phyloP scores from a whole-genome alignment of 2,797 vertebrate genomes.

The Okamejei kenojei region DNA sequence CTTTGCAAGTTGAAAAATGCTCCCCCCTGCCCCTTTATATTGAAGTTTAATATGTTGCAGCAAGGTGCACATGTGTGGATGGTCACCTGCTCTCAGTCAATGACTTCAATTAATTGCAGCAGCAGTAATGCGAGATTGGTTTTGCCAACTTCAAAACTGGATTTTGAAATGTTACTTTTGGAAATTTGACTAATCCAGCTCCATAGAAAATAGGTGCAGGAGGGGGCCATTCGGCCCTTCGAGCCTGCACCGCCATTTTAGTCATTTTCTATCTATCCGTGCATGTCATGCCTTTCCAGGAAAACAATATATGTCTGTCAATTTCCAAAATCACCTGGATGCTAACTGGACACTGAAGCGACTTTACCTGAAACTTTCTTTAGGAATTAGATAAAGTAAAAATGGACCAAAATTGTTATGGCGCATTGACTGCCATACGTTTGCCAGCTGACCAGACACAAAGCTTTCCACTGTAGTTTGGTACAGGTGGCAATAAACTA shows the following conservation, averaged over 20 bases:
- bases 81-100: conserved; percentile 23
- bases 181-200: neutral
- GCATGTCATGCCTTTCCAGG: too few species aligned
- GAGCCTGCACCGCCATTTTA: too few species aligned
- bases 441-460: neutral
- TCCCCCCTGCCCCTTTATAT: conserved; percentile 26
- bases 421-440: neutral
- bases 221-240: too few species aligned
- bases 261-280: too few species aligned
- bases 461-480: too few species aligned
- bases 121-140: neutral
- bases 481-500: too few species aligned
- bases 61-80: neutral
- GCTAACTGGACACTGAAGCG: too few species aligned
- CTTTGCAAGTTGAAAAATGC: conserved; percentile 22
- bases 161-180: neutral
- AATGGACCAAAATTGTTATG: neutral
- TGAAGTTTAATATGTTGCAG: conserved; percentile 29
- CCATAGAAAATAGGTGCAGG: too few species aligned
- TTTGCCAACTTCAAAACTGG: conserved; percentile 26
- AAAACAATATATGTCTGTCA: too few species aligned
- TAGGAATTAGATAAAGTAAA: neutral
- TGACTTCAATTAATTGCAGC: neutral
- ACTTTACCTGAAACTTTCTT: too few species aligned
- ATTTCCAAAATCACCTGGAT: too few species aligned